phyloP scores from a whole-genome alignment of 2,888 invertebrate genomes.

The Neoitamus cyanurus region DNA sequence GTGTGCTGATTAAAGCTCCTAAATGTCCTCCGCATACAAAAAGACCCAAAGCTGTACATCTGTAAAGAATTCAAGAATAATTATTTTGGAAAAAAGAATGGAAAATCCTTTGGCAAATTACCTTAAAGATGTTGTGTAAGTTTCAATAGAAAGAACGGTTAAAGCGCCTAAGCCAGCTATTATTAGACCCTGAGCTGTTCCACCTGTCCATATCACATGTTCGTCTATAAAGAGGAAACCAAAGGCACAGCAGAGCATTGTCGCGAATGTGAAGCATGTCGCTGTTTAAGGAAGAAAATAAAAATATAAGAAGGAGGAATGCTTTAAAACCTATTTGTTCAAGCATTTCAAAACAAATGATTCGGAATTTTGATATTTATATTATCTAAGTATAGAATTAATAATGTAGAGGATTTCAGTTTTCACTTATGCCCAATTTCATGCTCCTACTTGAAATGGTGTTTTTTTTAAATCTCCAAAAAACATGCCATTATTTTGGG shows the following conservation, averaged over 20 bases:
- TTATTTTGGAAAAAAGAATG: background rate
- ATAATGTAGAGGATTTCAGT: no score
- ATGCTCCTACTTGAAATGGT: no score
- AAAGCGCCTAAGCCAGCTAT: slow-evolving; percentile 53
- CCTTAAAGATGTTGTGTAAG: slow-evolving; percentile 54
- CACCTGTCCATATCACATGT: slow-evolving; percentile 55
- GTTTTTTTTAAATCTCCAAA: no score
- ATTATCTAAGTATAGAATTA: no score
- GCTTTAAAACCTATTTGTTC: background rate
- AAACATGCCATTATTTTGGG: no score
- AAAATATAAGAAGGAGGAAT: background rate
- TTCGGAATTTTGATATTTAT: no score
- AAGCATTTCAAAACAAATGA: no score
- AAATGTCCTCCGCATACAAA: slow-evolving; percentile 53
- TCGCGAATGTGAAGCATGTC: slow-evolving; percentile 52
- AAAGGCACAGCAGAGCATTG: slow-evolving; percentile 53
- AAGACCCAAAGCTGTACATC: slow-evolving; percentile 55
- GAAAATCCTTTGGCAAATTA: slow-evolving; percentile 36
- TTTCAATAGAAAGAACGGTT: slow-evolving; percentile 54
- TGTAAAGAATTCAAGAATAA: slow-evolving; percentile 34
- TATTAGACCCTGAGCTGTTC: slow-evolving; percentile 54
- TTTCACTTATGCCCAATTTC: no score
- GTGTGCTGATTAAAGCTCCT: slow-evolving; percentile 53
- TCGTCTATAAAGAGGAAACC: slow-evolving; percentile 53
- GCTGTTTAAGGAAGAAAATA: slow-evolving; percentile 42